These are phyloP conservation scores for Nothocercus julius DNA, from an alignment of 2,113 vertebrate genomes.

Conservation along the genomic window DNA sequence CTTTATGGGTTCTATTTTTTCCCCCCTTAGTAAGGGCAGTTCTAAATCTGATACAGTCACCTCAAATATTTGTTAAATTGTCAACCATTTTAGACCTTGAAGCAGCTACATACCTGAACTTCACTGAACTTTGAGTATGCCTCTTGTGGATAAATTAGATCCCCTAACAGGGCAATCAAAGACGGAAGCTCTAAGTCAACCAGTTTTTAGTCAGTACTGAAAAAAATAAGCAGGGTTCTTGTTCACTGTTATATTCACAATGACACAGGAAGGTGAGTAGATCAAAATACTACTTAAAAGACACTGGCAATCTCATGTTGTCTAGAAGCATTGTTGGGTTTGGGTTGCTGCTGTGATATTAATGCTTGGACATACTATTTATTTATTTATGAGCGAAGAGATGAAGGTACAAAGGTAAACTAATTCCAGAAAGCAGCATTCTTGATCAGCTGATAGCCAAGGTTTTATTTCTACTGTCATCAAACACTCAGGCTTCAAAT, in stretches of 20 bases:
- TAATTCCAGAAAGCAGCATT: background rate
- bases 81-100: background rate
- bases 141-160: background rate
- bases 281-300: background rate
- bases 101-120: background rate
- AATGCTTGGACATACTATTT: background rate
- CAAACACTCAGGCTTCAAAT: background rate
- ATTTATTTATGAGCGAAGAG: background rate
- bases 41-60: background rate
- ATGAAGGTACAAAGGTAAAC: background rate
- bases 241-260: background rate
- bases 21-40: background rate
- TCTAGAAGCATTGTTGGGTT: background rate
- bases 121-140: background rate
- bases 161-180: background rate
- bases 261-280: background rate
- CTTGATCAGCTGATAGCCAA: background rate
- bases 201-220: background rate
- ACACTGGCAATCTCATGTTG: background rate
- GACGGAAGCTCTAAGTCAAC: background rate
- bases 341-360: background rate
- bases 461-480: background rate
- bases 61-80: background rate
- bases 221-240: background rate
- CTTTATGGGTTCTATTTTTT: background rate